Percentiles rank a stretch among this genome's conserved stretches.
Conservation (phyloP, 1,140 invertebrate species). For the Caerostris darwini region DNA sequence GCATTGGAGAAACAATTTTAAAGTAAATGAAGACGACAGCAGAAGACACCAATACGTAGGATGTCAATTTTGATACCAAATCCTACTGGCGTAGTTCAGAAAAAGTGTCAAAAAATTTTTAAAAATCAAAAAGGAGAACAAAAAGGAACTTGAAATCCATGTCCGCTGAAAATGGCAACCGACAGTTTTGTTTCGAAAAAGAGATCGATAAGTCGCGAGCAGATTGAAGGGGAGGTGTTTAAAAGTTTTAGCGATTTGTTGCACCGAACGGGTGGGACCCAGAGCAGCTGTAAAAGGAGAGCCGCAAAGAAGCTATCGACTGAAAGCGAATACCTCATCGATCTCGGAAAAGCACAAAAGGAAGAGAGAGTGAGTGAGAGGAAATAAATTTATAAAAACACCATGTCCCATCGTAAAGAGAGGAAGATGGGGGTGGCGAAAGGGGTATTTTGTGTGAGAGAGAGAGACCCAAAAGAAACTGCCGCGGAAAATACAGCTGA, state of each 20-base stretch:
- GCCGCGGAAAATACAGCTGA: neutral
- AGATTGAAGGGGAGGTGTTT: conserved; percentile 64
- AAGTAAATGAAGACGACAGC: neutral
- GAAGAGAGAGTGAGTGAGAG: conserved; percentile 13
- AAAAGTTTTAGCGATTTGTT: conserved; percentile 72
- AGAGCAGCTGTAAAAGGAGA: conserved; percentile 37
- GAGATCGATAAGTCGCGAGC: conserved; percentile 62
- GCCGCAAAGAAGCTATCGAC: conserved; percentile 56
- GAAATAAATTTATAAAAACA: conserved; percentile 61
- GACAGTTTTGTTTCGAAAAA: conserved; percentile 34
- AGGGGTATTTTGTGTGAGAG: neutral
- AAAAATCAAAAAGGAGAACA: too few species aligned
- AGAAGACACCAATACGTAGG: neutral
- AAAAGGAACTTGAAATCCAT: too few species aligned
- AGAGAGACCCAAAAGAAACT: conserved; percentile 45
- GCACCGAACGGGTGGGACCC: conserved; percentile 40
- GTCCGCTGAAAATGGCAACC: neutral
- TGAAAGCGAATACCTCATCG: conserved; percentile 38
- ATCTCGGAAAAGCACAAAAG: neutral
- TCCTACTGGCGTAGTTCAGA: too few species aligned
- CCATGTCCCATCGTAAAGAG: neutral
- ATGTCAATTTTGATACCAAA: too few species aligned
- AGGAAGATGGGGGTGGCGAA: conserved; percentile 10
- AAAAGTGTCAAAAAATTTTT: too few species aligned
- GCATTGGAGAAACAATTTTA: neutral